Percentiles rank a stretch among this genome's conserved stretches.
Conservation (phyloP, 1,140 invertebrate genomes). For the Ephestia elutella region DNA sequence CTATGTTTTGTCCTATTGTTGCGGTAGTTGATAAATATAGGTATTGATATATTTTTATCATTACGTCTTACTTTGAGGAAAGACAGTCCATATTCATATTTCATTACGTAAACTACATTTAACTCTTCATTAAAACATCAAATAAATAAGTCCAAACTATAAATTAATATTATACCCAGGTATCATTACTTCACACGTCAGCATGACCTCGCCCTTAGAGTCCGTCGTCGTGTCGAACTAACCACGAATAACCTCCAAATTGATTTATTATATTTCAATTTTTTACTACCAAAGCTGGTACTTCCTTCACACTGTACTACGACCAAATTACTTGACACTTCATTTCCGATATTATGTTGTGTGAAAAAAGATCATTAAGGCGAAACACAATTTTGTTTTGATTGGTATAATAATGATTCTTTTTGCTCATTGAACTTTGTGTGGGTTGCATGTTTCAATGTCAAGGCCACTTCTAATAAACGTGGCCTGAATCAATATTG, state of each 20-base stretch:
- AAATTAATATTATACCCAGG: background rate
- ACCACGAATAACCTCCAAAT: conserved; percentile 37
- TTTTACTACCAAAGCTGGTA: conserved; percentile 32
- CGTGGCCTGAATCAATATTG: too few species aligned
- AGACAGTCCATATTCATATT: too few species aligned
- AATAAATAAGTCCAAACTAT: background rate
- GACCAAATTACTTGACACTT: conserved; percentile 9
- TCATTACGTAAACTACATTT: too few species aligned
- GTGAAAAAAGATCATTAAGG: conserved; percentile 3
- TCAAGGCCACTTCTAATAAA: background rate
- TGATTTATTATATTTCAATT: conserved; percentile 45
- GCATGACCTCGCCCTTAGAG: conserved; percentile 20
- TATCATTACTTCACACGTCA: conserved; percentile 2
- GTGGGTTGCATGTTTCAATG: conserved; percentile 6
- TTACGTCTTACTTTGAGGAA: too few species aligned
- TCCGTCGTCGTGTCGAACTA: conserved; percentile 30
- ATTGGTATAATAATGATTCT: background rate
- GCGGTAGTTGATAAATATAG: too few species aligned
- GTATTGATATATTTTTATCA: too few species aligned
- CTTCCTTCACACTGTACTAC: conserved; percentile 22
- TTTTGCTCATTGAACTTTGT: conserved; percentile 4
- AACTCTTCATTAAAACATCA: background rate
- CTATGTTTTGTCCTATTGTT: too few species aligned
- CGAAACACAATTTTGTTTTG: background rate
- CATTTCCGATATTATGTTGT: background rate